These are phyloP conservation scores for Acleris holmiana DNA, from an alignment of 2,888 invertebrate genomes.

Conservation along the genomic window DNA sequence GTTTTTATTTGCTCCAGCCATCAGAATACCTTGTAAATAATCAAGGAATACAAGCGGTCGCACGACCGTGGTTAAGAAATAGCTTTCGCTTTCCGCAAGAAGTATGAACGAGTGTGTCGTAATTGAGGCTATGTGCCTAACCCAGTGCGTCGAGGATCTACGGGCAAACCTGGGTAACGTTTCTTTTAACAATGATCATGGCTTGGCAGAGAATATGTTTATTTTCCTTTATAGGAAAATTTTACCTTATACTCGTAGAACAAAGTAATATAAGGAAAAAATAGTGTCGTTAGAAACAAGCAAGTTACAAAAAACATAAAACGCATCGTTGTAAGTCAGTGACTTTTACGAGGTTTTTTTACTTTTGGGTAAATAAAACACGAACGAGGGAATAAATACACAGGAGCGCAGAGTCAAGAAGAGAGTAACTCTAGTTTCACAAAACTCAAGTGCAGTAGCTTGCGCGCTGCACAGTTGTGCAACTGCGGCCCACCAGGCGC, in stretches of 20 bases:
- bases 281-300: neutral
- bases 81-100: slow-evolving; percentile 82
- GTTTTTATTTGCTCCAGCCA: no score
- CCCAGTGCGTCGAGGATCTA: slow-evolving; percentile 54
- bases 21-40: slow-evolving; percentile 8
- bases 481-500: slow-evolving; percentile 60
- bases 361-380: slow-evolving; percentile 37
- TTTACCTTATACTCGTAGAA: no score
- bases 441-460: slow-evolving; percentile 40
- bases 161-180: slow-evolving; percentile 44
- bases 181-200: neutral
- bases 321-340: neutral
- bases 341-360: slow-evolving; percentile 6
- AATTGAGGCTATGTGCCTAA: slow-evolving; percentile 78
- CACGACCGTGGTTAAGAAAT: slow-evolving; percentile 69
- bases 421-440: slow-evolving; percentile 43
- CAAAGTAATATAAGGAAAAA: no score
- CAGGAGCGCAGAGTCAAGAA: slow-evolving; percentile 56
- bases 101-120: slow-evolving; percentile 72
- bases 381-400: slow-evolving; percentile 53
- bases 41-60: slow-evolving; percentile 7
- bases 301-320: neutral
- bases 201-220: no score
- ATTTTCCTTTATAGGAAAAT: no score
- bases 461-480: slow-evolving; percentile 55